Conservation (phyloP, 2,797 vertebrate genomes). For the Glossophaga mutica region DNA sequence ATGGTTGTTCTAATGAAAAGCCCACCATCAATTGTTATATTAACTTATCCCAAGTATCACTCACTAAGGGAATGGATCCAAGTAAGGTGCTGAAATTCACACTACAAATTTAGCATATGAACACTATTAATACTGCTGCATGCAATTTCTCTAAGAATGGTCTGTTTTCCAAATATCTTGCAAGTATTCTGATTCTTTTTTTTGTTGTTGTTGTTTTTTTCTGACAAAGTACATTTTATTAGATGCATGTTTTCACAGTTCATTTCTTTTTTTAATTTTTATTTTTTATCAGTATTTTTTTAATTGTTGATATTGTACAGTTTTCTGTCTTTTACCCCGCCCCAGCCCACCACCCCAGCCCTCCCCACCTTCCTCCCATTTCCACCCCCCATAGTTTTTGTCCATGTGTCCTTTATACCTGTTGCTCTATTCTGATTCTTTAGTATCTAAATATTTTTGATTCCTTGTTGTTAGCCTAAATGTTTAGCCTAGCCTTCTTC, state of each 20-base stretch:
- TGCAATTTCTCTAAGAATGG: background rate
- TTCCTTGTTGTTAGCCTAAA: background rate
- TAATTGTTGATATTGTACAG: no score
- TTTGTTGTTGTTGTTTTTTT: no score
- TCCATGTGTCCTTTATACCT: no score
- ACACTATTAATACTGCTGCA: background rate
- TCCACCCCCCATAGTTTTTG: no score
- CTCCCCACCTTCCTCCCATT: no score
- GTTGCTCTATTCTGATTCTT: background rate
- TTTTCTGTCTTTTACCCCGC: no score
- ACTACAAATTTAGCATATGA: background rate
- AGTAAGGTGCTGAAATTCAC: background rate
- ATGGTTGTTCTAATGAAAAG: background rate
- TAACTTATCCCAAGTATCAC: background rate
- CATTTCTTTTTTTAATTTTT: no score
- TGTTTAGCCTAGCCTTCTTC: background rate
- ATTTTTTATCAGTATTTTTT: no score
- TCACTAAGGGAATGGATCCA: background rate
- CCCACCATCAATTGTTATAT: background rate
- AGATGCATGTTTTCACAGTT: no score
- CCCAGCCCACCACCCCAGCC: no score
- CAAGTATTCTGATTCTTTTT: background rate
- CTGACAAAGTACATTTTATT: no score
- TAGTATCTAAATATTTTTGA: background rate
- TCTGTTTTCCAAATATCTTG: background rate